Evolutionary conservation across 1,140 invertebrate species (phyloP), one percentile per base, ranked within the genome.

Genomic region (Cheumatopsyche charites): DNA sequence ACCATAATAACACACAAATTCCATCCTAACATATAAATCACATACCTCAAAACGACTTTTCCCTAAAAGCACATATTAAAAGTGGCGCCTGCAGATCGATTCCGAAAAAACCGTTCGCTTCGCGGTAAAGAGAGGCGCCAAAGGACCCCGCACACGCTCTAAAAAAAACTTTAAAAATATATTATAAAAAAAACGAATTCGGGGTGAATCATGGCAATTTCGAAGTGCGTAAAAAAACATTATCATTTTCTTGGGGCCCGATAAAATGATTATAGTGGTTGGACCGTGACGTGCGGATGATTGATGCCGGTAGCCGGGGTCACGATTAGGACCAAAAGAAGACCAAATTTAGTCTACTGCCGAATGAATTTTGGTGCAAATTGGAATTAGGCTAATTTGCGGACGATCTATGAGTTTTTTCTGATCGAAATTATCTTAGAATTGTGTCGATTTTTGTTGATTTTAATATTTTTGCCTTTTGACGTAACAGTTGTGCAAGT

Each of bases 181-280:
- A 61, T 2, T 63, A 41, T 19, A 15, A 52, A 13, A 52, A 52
- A 52, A 15, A 41, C 36, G n/a, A n/a, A n/a, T 36, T 23, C n/a
- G 7, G 45, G 11, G 62, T 75, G 73, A 75, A 75, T 75, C 73
- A 75, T 75, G 65, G 70, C 70, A 72, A 75, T 72, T 75, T 72
- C 69, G 49, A 62, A 42, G 52, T 47, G 43, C 55, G 52, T 47
- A 55, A 42, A 52, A 17, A 49, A 70, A 65, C 69, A 72, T 75
- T 70, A 72, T 72, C 70, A 72, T 75, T 75, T 75, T 52, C 47
- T 15, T 52, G 45, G 19, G 65, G 68, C 70, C 69, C 55, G 70
- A 75, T 73, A 75, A 73, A 75, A 75, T 75, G 72, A 75, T 75
- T 75, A 75, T 73, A 75, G 74, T 26, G 62, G 36, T 29, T 7